Evolutionary conservation across 1,140 invertebrate genomes (phyloP).

Genomic region (Drosophila tropicalis): DNA sequence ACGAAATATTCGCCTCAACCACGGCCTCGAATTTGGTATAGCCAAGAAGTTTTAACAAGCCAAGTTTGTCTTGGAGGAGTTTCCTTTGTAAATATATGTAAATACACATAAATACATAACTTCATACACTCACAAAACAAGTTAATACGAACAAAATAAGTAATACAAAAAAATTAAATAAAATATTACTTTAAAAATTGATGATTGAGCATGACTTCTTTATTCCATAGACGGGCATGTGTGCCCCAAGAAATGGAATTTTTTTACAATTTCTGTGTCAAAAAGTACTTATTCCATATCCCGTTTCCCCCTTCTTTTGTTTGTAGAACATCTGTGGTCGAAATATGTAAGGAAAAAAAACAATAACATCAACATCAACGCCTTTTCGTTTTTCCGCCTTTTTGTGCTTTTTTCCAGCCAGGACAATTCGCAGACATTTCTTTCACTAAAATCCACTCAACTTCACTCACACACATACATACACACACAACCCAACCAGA

Average conservation of each 20-base stretch:
- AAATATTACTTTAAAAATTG: too few relatives aligned
- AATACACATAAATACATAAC: background rate
- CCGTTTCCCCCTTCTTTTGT: background rate
- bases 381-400: conserved; percentile 36
- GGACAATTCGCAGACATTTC: conserved; percentile 50
- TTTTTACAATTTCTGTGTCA: background rate
- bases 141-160: too few relatives aligned
- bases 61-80: too few relatives aligned
- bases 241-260: background rate
- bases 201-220: too few relatives aligned
- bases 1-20: conserved; percentile 45
- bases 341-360: conserved; percentile 17
- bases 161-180: too few relatives aligned
- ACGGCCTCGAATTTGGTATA: background rate
- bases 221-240: background rate
- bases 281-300: background rate
- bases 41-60: background rate
- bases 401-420: conserved; percentile 8
- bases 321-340: background rate
- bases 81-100: too few relatives aligned
- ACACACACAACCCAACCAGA: too few relatives aligned
- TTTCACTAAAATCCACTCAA: conserved; percentile 66
- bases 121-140: too few relatives aligned
- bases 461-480: conserved; percentile 45
- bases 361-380: conserved; percentile 47